phyloP scores from a whole-genome alignment of 2,113 vertebrate species.

The Oreochromis tanganicae region DNA sequence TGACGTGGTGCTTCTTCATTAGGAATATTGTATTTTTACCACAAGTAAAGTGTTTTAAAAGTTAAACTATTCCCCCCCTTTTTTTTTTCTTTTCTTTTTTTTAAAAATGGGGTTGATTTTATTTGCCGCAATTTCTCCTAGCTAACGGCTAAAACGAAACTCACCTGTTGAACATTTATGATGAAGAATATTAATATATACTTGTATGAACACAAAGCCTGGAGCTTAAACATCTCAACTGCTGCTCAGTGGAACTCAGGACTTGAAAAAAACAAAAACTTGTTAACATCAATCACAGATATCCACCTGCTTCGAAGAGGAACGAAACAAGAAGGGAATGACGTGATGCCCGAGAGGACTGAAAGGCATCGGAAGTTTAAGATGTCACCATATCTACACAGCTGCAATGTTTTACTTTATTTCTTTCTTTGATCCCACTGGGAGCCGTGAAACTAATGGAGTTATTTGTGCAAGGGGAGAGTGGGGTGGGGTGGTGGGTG shows the following conservation, averaged over 20 bases:
- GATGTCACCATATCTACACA: constrained; percentile 64
- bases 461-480: not conserved
- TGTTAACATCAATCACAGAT: constrained; percentile 46
- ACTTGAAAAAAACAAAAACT: constrained; percentile 61
- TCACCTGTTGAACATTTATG: constrained; percentile 55
- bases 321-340: constrained; percentile 37
- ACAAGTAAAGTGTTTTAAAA: constrained; percentile 77
- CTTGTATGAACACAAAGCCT: constrained; percentile 72
- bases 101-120: constrained; percentile 55
- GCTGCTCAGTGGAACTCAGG: constrained; percentile 99
- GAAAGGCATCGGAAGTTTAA: constrained; percentile 25
- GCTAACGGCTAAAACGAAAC: constrained; percentile 31
- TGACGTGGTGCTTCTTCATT: constrained; percentile 86
- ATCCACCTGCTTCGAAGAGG: constrained; percentile 31
- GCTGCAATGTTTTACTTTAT: constrained; percentile 6
- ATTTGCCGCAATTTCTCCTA: constrained; percentile 48
- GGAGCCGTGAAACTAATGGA: not conserved
- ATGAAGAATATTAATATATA: constrained; percentile 80
- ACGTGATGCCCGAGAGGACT: constrained; percentile 17
- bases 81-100: constrained; percentile 29
- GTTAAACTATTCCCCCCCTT: not conserved
- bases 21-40: constrained; percentile 87
- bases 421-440: not conserved
- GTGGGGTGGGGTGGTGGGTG: not conserved
- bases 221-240: constrained; percentile 90